Evolutionary conservation across 2,797 vertebrate species (phyloP).

Genomic region (Toxotes lorentzi): DNA sequence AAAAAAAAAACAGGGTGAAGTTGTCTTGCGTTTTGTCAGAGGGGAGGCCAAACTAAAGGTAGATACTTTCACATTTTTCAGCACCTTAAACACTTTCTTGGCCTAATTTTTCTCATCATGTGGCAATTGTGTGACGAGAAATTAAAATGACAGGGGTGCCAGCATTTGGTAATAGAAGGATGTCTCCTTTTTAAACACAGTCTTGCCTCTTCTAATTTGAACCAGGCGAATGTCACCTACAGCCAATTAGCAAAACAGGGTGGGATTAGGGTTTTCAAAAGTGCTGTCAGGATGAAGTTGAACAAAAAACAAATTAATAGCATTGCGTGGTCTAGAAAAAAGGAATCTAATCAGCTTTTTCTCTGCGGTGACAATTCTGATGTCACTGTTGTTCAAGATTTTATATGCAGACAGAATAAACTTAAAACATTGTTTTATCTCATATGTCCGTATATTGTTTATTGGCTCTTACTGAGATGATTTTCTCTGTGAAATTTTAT

Average conservation of each 20-base stretch:
- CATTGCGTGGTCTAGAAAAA: background rate
- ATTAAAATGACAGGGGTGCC: background rate
- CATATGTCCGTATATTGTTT: background rate
- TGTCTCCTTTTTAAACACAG: background rate
- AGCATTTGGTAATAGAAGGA: background rate
- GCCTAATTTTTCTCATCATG: background rate
- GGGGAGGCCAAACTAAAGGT: background rate
- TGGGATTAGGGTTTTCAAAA: conserved; percentile 24
- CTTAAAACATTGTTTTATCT: background rate
- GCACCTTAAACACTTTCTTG: background rate
- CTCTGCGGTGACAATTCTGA: background rate
- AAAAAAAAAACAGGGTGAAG: background rate
- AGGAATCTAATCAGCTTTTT: background rate
- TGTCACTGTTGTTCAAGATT: background rate
- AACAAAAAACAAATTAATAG: conserved; percentile 37
- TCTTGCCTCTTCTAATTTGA: conserved; percentile 15
- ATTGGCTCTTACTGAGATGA: background rate
- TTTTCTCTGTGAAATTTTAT: background rate
- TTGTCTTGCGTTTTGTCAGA: background rate
- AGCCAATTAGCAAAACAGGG: conserved; percentile 34
- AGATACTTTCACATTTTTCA: background rate
- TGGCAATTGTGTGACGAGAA: background rate
- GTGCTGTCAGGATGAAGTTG: conserved; percentile 30
- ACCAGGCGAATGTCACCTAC: conserved; percentile 8
- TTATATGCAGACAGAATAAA: background rate